These are phyloP conservation scores for Carpatolechia fugitivella DNA, from an alignment of 2,888 invertebrate genomes.

Conservation along the genomic window DNA sequence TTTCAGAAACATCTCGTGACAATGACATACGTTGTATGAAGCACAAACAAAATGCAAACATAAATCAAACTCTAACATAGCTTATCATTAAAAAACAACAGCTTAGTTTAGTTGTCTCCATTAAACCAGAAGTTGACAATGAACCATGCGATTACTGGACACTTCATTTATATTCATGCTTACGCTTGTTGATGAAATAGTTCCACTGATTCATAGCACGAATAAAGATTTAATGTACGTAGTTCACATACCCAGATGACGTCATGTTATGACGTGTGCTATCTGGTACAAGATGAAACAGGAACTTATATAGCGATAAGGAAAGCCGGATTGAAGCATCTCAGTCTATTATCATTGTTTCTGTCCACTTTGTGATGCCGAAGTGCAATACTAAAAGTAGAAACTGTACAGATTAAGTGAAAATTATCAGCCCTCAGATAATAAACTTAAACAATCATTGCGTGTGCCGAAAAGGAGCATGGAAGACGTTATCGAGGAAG, in stretches of 20 bases:
- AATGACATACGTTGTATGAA: no score
- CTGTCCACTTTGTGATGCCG: constrained; percentile 19
- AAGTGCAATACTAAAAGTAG: constrained; percentile 19
- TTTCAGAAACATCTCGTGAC: no score
- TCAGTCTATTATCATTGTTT: neutral
- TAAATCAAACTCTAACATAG: neutral
- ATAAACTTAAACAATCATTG: constrained; percentile 23
- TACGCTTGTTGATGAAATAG: neutral
- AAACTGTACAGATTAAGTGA: constrained; percentile 20
- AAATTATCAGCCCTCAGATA: constrained; percentile 24
- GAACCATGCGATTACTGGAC: neutral
- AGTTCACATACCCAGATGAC: neutral
- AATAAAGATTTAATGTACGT: no score
- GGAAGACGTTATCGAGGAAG: constrained; percentile 53
- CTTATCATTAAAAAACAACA: constrained; percentile 5
- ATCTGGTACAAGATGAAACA: constrained; percentile 22
- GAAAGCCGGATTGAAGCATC: neutral
- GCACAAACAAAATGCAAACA: no score
- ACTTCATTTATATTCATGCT: neutral
- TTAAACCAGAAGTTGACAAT: neutral
- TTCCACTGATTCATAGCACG: constrained; percentile 6
- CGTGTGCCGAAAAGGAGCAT: constrained; percentile 30
- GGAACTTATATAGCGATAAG: constrained; percentile 2
- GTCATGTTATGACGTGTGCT: constrained; percentile 1
- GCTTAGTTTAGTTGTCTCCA: neutral